These are phyloP conservation scores for Podarcis raffonei DNA, from an alignment of 2,113 vertebrate species.

Conservation along the genomic window DNA sequence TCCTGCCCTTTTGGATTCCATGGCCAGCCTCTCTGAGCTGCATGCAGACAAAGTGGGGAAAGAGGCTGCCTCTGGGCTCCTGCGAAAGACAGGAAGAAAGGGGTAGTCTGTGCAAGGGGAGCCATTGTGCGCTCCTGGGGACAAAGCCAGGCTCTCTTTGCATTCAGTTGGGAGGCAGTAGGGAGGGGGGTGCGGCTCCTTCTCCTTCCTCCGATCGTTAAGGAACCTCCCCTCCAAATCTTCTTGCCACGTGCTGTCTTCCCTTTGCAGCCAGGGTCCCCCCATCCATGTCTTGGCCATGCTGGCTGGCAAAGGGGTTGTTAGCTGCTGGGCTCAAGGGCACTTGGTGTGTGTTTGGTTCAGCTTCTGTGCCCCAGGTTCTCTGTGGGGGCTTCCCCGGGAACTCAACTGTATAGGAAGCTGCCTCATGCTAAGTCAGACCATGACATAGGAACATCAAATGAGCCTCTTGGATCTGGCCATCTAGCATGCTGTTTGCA, in stretches of 20 bases:
- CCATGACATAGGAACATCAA: too few relatives aligned
- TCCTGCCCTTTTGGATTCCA: not conserved
- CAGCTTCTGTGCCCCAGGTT: not conserved
- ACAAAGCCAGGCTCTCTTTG: slow-evolving; percentile 24
- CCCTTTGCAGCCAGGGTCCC: not conserved
- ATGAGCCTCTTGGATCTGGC: too few relatives aligned
- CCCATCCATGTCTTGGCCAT: not conserved
- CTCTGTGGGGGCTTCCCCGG: not conserved
- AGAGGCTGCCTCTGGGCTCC: slow-evolving; percentile 28
- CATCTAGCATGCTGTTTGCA: too few relatives aligned
- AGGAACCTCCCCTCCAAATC: not conserved
- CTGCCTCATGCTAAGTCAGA: too few relatives aligned
- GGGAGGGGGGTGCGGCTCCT: rapidly evolving
- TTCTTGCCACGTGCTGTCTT: not conserved
- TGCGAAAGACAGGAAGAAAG: not conserved
- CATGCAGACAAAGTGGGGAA: not conserved
- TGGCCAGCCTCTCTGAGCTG: not conserved
- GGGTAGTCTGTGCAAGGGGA: slow-evolving; percentile 3
- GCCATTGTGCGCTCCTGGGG: slow-evolving; percentile 31
- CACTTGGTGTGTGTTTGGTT: not conserved
- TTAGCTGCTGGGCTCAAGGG: too few relatives aligned
- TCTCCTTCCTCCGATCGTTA: rapidly evolving
- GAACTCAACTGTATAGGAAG: not conserved
- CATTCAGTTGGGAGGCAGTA: too few relatives aligned
- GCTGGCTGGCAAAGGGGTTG: rapidly evolving